These are phyloP conservation scores for Beaufortia kweichowensis DNA, from an alignment of 2,113 vertebrate genomes.

Conservation along the genomic window DNA sequence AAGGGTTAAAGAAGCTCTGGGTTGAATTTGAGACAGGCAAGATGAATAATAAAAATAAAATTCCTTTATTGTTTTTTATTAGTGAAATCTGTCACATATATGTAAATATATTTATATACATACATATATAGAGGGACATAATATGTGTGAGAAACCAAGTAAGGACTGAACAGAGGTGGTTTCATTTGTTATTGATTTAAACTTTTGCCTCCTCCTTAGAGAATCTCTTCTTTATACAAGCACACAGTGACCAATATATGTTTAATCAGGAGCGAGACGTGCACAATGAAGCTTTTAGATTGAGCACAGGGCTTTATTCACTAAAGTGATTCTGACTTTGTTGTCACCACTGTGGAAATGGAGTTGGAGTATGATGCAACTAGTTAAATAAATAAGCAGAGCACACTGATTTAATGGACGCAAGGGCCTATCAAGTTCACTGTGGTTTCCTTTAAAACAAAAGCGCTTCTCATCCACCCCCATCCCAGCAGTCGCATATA, in stretches of 20 bases:
- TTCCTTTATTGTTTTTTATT: neutral
- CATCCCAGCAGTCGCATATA: conserved; percentile 22
- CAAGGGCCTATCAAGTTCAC: conserved; percentile 16
- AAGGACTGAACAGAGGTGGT: conserved; percentile 24
- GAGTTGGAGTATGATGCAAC: conserved; percentile 1
- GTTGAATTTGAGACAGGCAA: conserved; percentile 13
- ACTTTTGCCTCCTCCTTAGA: conserved; percentile 20
- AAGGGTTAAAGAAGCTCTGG: conserved; percentile 35
- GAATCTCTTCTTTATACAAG: conserved; percentile 18
- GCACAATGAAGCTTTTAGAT: conserved; percentile 13
- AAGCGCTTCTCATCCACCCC: neutral
- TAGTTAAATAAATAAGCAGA: conserved; percentile 40
- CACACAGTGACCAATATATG: conserved; percentile 7
- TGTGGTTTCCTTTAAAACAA: conserved; percentile 18
- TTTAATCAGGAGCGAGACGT: neutral
- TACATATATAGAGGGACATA: neutral
- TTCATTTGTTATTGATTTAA: conserved; percentile 40
- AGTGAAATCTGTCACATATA: neutral
- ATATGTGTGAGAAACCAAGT: conserved; percentile 13
- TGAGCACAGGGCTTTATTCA: conserved; percentile 25
- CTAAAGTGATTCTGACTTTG: neutral
- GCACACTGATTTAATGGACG: conserved; percentile 36
- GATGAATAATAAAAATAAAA: conserved; percentile 7
- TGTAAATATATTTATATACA: no score
- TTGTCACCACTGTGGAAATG: neutral